phyloP scores from a whole-genome alignment of 2,797 vertebrate genomes.

The Muraenolepis orangiensis region DNA sequence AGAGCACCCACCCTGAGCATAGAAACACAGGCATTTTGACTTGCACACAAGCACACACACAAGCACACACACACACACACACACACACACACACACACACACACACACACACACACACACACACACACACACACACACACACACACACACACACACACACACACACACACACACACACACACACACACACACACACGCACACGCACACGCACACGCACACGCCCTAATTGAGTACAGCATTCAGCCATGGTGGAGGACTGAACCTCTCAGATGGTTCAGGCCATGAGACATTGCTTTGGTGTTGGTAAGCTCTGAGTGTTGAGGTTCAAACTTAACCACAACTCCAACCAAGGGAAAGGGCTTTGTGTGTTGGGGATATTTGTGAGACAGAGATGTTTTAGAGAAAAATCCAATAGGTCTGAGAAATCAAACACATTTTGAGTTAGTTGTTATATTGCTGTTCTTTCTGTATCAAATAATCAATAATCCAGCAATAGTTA shows the following conservation, averaged over 20 bases:
- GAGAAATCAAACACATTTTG: not conserved
- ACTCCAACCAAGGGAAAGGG: slow-evolving; percentile 15
- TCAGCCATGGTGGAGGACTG: slow-evolving; percentile 39
- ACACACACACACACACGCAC: slow-evolving; percentile 22
- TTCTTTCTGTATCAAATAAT: slow-evolving; percentile 5
- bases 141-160: slow-evolving; percentile 38
- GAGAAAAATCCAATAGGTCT: not conserved
- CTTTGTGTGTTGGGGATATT: not conserved
- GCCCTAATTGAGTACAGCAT: slow-evolving; percentile 12
- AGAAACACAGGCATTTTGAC: not conserved
- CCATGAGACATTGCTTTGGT: slow-evolving; percentile 43
- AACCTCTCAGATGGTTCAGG: slow-evolving; percentile 39
- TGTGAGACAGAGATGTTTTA: slow-evolving; percentile 13
- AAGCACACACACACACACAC: not conserved
- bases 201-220: slow-evolving; percentile 24
- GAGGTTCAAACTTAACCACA: slow-evolving; percentile 17
- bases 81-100: slow-evolving; percentile 2
- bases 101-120: slow-evolving; percentile 13
- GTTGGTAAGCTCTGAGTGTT: slow-evolving; percentile 12
- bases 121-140: slow-evolving; percentile 25
- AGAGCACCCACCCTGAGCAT: slow-evolving; percentile 42
- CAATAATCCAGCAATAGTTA: not conserved
- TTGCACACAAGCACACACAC: not conserved
- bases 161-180: slow-evolving; percentile 22
- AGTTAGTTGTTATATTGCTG: not conserved